These are phyloP conservation scores for Amblyteles armatorius DNA, from an alignment of 2,888 invertebrate species.

Conservation along the genomic window DNA sequence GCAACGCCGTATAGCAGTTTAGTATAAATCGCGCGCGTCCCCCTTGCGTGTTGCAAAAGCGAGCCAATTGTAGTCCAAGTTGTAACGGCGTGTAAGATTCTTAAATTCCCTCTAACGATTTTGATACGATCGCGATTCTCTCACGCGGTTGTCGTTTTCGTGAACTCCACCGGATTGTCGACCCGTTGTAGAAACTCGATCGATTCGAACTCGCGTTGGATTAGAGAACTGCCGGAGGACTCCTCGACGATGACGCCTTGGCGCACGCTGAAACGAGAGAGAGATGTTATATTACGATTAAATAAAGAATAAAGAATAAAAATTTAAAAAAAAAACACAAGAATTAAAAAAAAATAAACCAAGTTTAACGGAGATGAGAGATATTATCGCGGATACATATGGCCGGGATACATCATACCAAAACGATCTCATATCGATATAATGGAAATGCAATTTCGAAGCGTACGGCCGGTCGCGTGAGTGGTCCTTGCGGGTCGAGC, in stretches of 20 bases:
- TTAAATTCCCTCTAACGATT: background rate
- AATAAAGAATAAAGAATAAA: constrained; percentile 41
- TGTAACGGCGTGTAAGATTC: constrained; percentile 30
- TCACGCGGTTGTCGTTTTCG: background rate
- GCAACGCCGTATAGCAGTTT: constrained; percentile 19
- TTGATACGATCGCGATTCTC: constrained; percentile 3
- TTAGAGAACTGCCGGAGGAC: constrained; percentile 13
- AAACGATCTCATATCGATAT: constrained; percentile 83
- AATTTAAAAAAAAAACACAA: constrained; percentile 20
- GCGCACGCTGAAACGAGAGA: constrained; percentile 29
- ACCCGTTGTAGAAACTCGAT: constrained; percentile 27
- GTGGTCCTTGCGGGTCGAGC: constrained; percentile 63
- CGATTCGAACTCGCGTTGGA: constrained; percentile 46
- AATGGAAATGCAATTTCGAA: constrained; percentile 79
- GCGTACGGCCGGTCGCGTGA: constrained; percentile 71
- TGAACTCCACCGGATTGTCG: background rate
- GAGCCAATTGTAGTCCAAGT: constrained; percentile 24
- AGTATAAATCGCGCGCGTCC: constrained; percentile 32
- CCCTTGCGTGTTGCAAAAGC: constrained; percentile 19
- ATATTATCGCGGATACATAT: constrained; percentile 73
- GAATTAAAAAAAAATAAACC: constrained; percentile 28
- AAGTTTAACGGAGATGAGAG: constrained; percentile 33
- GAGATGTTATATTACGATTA: constrained; percentile 11
- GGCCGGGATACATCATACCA: constrained; percentile 83
- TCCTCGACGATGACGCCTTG: constrained; percentile 12